Conservation (phyloP, 2,888 invertebrate genomes). For the Scaptomyza reducta region DNA sequence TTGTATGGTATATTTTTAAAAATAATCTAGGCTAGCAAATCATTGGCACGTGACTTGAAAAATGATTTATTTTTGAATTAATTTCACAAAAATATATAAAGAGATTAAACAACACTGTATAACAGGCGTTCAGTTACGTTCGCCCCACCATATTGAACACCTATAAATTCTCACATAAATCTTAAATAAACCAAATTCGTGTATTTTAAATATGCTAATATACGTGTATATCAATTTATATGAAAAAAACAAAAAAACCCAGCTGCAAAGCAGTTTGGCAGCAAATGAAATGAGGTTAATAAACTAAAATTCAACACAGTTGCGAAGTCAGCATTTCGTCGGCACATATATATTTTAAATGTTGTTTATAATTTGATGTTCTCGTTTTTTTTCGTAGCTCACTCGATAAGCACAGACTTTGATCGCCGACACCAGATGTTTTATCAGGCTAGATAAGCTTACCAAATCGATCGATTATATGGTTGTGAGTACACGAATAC, state of each 20-base stretch:
- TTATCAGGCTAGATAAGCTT: conserved; percentile 47
- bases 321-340: conserved; percentile 56
- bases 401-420: conserved; percentile 56
- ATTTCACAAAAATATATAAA: background rate
- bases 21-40: conserved; percentile 3
- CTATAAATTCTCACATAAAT: conserved; percentile 11
- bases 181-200: conserved; percentile 22
- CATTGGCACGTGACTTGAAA: conserved; percentile 28
- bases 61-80: conserved; percentile 35
- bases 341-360: conserved; percentile 64
- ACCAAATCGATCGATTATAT: conserved; percentile 53
- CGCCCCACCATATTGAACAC: background rate
- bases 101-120: background rate
- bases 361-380: conserved; percentile 63
- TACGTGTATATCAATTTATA: background rate
- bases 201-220: conserved; percentile 9
- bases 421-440: conserved; percentile 34
- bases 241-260: background rate
- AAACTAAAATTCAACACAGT: conserved; percentile 59
- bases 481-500: background rate
- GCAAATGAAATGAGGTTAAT: conserved; percentile 64
- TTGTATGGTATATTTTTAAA: conserved; percentile 5
- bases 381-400: conserved; percentile 20
- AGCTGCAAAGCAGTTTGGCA: conserved; percentile 12
- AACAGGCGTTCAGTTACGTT: background rate